Base-by-base conservation (phyloP, 2,113 vertebrate species). In the Mixornis gularis region DNA sequence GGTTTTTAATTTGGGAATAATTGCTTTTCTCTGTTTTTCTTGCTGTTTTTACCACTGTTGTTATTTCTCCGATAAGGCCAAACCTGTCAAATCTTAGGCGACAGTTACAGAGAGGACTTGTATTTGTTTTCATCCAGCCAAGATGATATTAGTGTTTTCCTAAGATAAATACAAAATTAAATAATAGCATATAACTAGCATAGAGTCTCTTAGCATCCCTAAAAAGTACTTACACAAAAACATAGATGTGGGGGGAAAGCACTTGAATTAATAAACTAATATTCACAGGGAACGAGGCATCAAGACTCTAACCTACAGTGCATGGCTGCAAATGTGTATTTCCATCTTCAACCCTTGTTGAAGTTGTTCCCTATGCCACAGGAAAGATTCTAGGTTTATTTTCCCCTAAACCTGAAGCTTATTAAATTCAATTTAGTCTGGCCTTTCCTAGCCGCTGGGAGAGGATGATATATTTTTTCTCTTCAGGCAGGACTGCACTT, bases 381-480 rank as follows among this genome's bases (percentile, higher is more conserved):
- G 76, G 79, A 91, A 95, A 89, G 52, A 90, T 64, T 77, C 70
- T 32, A 79, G 83, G 85, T 79, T 91, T 92, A 73, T 94, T 94
- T 92, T 32, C 59, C 89, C 52, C 30, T 49, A 89, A 89, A 63
- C 64, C 44, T 89, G 79, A 95, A 88, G 87, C 72, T 90, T 86
- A 56, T 94, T 96, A 92, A 94, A 95, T 94, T 96, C 95, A 88
- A 91, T 97, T 95, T 91, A 85, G 76, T 94, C 88, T 96, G 89
- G 80, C 82, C 90, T 92, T 95, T 97, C 81, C 82, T 94, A 78
- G 93, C 97, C 49, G 4, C 72, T 85, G 88, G 95, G 82, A 38
- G 27, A 83, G 78, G 89, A 89, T 89, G 77, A 94, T 93, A 68
- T 44, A 76, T 93, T 90, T 84, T 89, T 92, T 85, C 71, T 86